phyloP scores from a whole-genome alignment of 2,113 vertebrate genomes.

The Odobenus rosmarus region DNA sequence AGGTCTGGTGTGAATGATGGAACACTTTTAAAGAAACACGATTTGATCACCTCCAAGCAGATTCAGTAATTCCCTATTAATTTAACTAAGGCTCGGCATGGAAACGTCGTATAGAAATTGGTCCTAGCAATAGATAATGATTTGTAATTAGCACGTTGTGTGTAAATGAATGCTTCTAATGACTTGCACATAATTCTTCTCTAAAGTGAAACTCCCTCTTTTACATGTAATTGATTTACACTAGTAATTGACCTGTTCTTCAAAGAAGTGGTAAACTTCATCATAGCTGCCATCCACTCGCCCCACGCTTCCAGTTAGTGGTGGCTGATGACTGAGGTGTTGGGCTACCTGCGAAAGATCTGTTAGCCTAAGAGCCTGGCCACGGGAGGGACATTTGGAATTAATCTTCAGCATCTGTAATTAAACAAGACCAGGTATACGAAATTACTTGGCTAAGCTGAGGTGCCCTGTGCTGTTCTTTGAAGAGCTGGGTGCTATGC shows the following conservation, averaged over 20 bases:
- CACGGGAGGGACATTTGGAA: background rate
- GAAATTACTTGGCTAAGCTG: too few species aligned
- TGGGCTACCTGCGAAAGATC: background rate
- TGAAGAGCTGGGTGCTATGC: too few species aligned
- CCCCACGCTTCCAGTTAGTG: background rate
- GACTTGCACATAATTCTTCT: slow-evolving; percentile 52
- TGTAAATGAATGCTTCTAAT: slow-evolving; percentile 59
- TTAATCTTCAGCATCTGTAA: background rate
- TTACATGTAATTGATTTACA: slow-evolving; percentile 61
- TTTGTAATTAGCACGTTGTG: slow-evolving; percentile 68
- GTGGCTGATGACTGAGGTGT: background rate
- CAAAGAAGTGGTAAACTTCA: slow-evolving; percentile 10
- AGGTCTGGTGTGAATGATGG: background rate
- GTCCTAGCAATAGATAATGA: slow-evolving; percentile 69
- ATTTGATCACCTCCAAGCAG: slow-evolving; percentile 10
- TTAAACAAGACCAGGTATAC: background rate
- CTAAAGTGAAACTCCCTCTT: slow-evolving; percentile 19
- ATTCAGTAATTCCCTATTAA: slow-evolving; percentile 45
- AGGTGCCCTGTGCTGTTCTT: background rate
- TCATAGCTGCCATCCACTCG: background rate
- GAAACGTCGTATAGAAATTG: slow-evolving; percentile 46
- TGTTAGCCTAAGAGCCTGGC: background rate
- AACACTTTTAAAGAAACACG: background rate
- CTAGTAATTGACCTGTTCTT: slow-evolving; percentile 25
- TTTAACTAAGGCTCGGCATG: slow-evolving; percentile 47